Base-by-base conservation (phyloP, 2,888 invertebrate species). In the Agrochola litura region DNA sequence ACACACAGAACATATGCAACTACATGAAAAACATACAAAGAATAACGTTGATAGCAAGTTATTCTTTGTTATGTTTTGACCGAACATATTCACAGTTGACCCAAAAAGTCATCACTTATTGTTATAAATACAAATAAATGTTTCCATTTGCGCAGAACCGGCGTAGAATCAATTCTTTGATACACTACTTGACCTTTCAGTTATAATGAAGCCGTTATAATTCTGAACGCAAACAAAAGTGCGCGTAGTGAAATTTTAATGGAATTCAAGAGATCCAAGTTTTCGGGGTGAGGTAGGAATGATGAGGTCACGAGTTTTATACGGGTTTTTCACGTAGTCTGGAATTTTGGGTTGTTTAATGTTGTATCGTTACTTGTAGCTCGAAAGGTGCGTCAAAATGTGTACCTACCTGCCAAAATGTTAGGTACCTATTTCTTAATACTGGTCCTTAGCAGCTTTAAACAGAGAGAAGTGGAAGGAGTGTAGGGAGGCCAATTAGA, bases 141-240 rank as follows among this genome's bases (percentile, higher is more conserved):
- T 66, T 65, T 72, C 58, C 46, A 86, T 83, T 80, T 73, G 30
- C 76, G 66, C 63, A 74, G 66, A 69, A 61, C 58, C 14, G n/a
- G 22, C 56, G 54, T 73, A 41, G 58, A 81, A 64, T 73, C 69
- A 78, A 74, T 67, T 81, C 64, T 43, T 46, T 73, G 84, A 76
- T 86, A 86, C 73, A 83, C 88, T 79, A 10, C 60, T 81, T 83
- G 79, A 86, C 88, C 83, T 86, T 76, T 70, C 16, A 58, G 71
- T 76, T 75, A 68, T 77, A 81, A 81, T 79, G 77, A 79, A 76
- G 81, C 76, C 81, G 65, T 84, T 83, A 68, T 77, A 58, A 79
- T 76, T 74, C 77, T n/a, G 58, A 12, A 30, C 65, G 64, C 75
- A 76, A 74, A 88, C 73, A 80, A 83, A 73, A 72, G 37, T 60